These are phyloP conservation scores for Hydrotaea diabolus DNA, from an alignment of 2,888 invertebrate genomes.

Conservation along the genomic window DNA sequence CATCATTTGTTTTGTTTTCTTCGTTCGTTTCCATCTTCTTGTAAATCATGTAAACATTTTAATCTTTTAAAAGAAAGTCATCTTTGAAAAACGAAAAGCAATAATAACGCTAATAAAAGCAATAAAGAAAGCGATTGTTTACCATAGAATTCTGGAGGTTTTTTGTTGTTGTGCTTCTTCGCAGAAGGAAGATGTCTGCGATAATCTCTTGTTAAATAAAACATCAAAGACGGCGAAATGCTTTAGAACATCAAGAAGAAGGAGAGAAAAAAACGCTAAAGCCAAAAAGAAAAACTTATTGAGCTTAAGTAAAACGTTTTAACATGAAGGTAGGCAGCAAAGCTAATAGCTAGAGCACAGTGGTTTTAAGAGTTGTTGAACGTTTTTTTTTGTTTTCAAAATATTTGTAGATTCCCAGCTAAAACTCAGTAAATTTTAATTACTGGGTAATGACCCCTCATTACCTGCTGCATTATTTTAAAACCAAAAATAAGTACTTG, in stretches of 20 bases:
- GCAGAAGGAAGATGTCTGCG: constrained; percentile 38
- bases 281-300: constrained; percentile 27
- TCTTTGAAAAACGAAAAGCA: constrained; percentile 31
- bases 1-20: background rate
- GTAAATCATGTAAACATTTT: constrained; percentile 53
- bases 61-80: constrained; percentile 61
- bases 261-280: background rate
- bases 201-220: constrained; percentile 66
- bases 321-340: background rate
- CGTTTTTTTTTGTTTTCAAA: too few relatives aligned
- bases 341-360: background rate
- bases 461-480: too few relatives aligned
- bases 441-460: too few relatives aligned
- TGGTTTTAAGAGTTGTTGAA: background rate
- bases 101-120: constrained; percentile 56
- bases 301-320: constrained; percentile 34
- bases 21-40: background rate
- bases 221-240: constrained; percentile 63
- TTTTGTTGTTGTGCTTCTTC: background rate
- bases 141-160: constrained; percentile 27
- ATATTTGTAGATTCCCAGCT: too few relatives aligned
- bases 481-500: too few relatives aligned
- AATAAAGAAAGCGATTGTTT: constrained; percentile 57
- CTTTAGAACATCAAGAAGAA: background rate
- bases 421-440: too few relatives aligned